A percentile compares a stretch with the other conserved stretches of the same genome.
Evolutionary conservation across 2,113 vertebrate species (phyloP).

Genomic region (Scophthalmus maximus): DNA sequence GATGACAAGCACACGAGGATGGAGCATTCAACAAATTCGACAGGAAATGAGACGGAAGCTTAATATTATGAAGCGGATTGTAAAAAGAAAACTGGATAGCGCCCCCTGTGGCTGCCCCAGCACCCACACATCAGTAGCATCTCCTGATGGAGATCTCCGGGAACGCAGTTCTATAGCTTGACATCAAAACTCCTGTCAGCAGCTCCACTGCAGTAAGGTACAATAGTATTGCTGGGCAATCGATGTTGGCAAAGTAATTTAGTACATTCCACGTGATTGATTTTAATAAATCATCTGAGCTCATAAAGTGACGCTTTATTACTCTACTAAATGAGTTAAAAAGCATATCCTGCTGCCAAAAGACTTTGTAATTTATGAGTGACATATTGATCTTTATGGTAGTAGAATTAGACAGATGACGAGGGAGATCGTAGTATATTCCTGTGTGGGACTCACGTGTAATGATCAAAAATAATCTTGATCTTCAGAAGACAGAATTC

Average conservation of each 20-base stretch:
- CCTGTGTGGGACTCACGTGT: background rate
- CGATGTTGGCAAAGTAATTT: slow-evolving; percentile 53
- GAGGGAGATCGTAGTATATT: slow-evolving; percentile 6
- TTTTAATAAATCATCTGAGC: slow-evolving; percentile 52
- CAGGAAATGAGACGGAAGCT: background rate
- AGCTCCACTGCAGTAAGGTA: slow-evolving; percentile 18
- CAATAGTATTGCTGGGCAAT: slow-evolving; percentile 42
- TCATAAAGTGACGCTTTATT: slow-evolving; percentile 54
- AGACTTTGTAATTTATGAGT: slow-evolving; percentile 29
- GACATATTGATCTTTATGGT: slow-evolving; percentile 31
- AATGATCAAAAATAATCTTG: slow-evolving; percentile 33
- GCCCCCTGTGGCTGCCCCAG: background rate
- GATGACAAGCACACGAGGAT: background rate
- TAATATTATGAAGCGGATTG: slow-evolving; percentile 14
- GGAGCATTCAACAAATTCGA: slow-evolving; percentile 1
- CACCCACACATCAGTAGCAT: slow-evolving; percentile 12
- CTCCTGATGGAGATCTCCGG: background rate
- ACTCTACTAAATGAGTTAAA: slow-evolving; percentile 43
- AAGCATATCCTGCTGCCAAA: slow-evolving; percentile 31
- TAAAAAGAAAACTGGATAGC: background rate
- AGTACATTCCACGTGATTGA: slow-evolving; percentile 39
- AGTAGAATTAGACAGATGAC: slow-evolving; percentile 15
- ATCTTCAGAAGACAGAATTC: slow-evolving; percentile 13
- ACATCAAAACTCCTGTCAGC: slow-evolving; percentile 8
- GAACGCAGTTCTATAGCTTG: background rate